A percentile compares a stretch with the other conserved stretches of the same genome.
Evolutionary conservation across 2,888 invertebrate genomes (phyloP).

Genomic region (Cotesia congregata): DNA sequence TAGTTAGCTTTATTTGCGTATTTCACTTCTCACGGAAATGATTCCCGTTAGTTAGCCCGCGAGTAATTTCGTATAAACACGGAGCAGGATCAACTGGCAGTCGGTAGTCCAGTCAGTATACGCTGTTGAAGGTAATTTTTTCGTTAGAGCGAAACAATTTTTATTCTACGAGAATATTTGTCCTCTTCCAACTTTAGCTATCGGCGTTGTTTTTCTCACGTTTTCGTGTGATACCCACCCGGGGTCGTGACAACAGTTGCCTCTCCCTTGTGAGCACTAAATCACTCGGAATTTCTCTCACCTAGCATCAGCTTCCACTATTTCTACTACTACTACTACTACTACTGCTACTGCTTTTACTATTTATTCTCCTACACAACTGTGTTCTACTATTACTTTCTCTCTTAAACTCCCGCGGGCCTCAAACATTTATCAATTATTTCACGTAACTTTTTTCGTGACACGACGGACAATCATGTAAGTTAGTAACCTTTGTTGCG

Average conservation of each 20-base stretch:
- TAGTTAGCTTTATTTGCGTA: conserved; percentile 15
- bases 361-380: background rate
- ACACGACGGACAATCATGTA: conserved; percentile 60
- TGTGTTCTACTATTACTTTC: conserved; percentile 22
- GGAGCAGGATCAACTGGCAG: conserved; percentile 43
- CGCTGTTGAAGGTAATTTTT: conserved; percentile 47
- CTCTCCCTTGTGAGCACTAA: conserved; percentile 60
- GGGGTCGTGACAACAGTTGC: conserved; percentile 60
- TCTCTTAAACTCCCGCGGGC: conserved; percentile 46
- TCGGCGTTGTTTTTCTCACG: conserved; percentile 30
- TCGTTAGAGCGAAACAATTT: conserved; percentile 48
- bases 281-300: conserved; percentile 51
- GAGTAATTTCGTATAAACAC: conserved; percentile 31
- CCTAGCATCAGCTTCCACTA: conserved; percentile 10
- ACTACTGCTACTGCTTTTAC: background rate
- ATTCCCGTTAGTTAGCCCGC: conserved; percentile 15
- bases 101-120: conserved; percentile 30
- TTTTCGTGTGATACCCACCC: conserved; percentile 43
- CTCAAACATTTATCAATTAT: conserved; percentile 63
- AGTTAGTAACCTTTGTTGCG: conserved; percentile 54
- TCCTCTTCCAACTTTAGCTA: conserved; percentile 31
- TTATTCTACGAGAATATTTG: conserved; percentile 43
- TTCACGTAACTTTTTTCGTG: conserved; percentile 59
- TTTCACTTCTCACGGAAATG: conserved; percentile 25
- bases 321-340: background rate